Evolutionary conservation across 1,140 invertebrate species (phyloP).

Genomic region (Marisa cornuarietis): DNA sequence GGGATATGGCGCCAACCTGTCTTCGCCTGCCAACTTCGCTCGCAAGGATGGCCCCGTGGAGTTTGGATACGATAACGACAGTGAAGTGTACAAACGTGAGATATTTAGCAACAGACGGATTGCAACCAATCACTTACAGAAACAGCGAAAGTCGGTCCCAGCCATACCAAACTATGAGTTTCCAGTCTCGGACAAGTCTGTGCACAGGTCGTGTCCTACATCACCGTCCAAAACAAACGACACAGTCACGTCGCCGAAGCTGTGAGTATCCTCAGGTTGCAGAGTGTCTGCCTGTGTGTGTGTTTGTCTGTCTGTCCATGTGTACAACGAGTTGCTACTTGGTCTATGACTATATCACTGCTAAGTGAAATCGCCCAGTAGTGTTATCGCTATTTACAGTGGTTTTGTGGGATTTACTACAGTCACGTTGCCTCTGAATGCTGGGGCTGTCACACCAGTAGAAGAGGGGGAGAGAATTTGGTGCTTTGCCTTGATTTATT

Average conservation of each 20-base stretch:
- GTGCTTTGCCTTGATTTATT: too few species aligned
- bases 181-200: not conserved
- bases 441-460: too few species aligned
- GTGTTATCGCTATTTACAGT: too few species aligned
- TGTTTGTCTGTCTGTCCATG: too few species aligned
- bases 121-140: not conserved
- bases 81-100: constrained; percentile 26
- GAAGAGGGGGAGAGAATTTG: too few species aligned
- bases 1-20: constrained; percentile 86
- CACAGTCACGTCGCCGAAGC: not conserved
- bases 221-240: not conserved
- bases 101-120: constrained; percentile 29
- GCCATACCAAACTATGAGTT: not conserved
- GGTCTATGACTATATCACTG: too few species aligned
- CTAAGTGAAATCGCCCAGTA: too few species aligned
- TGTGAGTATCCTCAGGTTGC: not conserved
- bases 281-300: too few species aligned
- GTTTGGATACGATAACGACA: constrained; percentile 21
- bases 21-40: constrained; percentile 83
- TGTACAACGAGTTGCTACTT: too few species aligned
- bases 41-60: constrained; percentile 19
- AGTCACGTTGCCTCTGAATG: too few species aligned
- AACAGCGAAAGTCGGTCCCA: constrained; percentile 15
- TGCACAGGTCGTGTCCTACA: not conserved
- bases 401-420: too few species aligned